These are phyloP conservation scores for Philhelius pedissequus DNA, from an alignment of 2,888 invertebrate species.

Conservation along the genomic window DNA sequence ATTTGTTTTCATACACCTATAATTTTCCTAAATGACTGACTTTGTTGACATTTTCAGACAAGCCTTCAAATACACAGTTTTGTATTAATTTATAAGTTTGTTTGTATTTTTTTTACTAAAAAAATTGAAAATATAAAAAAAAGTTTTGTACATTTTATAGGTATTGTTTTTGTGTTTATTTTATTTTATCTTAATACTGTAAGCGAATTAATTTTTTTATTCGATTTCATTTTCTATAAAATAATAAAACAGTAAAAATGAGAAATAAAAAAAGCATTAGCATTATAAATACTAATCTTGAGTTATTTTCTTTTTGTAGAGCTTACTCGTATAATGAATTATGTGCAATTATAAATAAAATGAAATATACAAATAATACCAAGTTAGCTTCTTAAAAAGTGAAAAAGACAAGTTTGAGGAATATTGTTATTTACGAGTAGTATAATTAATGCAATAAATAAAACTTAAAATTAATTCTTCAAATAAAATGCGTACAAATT, in stretches of 20 bases:
- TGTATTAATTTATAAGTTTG: neutral
- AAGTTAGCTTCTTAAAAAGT: slow-evolving; percentile 2
- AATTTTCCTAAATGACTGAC: neutral
- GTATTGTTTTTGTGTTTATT: slow-evolving; percentile 12
- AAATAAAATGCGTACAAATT: slow-evolving; percentile 16
- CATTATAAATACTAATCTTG: slow-evolving; percentile 25
- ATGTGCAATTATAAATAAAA: slow-evolving; percentile 26
- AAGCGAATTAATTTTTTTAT: slow-evolving; percentile 52
- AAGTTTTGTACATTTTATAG: slow-evolving; percentile 40
- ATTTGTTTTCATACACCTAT: too few relatives aligned
- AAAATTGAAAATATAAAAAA: slow-evolving; percentile 35
- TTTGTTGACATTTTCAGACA: slow-evolving; percentile 26
- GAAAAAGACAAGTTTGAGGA: slow-evolving; percentile 3
- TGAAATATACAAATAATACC: slow-evolving; percentile 21
- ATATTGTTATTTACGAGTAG: slow-evolving; percentile 20
- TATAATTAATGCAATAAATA: slow-evolving; percentile 35
- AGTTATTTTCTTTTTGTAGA: slow-evolving; percentile 36
- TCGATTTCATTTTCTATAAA: slow-evolving; percentile 51
- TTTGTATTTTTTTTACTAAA: slow-evolving; percentile 11
- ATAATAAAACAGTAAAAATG: slow-evolving; percentile 14
- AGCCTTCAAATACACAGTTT: neutral
- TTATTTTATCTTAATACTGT: slow-evolving; percentile 53
- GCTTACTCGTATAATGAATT: slow-evolving; percentile 30
- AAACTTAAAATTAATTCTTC: neutral
- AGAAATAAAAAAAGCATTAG: slow-evolving; percentile 7